phyloP scores from a whole-genome alignment of 2,888 invertebrate genomes.

The Polydrusus tereticollis region DNA sequence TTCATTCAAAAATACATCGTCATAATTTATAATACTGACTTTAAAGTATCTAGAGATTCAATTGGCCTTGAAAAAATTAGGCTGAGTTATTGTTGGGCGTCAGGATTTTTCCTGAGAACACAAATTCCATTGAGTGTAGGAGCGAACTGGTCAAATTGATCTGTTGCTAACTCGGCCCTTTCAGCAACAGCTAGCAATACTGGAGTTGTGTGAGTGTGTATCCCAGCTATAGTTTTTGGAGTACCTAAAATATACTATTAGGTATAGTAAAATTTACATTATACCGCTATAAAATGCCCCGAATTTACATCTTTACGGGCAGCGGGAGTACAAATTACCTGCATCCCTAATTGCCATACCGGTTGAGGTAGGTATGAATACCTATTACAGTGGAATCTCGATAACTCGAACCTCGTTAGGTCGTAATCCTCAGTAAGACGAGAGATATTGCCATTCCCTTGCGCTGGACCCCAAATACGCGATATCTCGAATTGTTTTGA shows the following conservation, averaged over 20 bases:
- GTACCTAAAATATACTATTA: slow-evolving; percentile 71
- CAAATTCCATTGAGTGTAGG: slow-evolving; percentile 99
- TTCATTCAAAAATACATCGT: background rate
- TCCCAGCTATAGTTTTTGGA: slow-evolving; percentile 99
- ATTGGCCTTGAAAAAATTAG: background rate
- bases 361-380: too few relatives aligned
- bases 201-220: slow-evolving; percentile 99
- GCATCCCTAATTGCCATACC: too few relatives aligned
- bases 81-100: slow-evolving; percentile 5
- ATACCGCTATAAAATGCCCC: too few relatives aligned
- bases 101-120: slow-evolving; percentile 81
- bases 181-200: slow-evolving; percentile 96
- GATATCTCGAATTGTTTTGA: too few relatives aligned
- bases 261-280: background rate
- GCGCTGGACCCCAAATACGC: too few relatives aligned
- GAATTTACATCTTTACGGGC: too few relatives aligned
- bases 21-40: slow-evolving; percentile 4
- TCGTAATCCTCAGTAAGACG: too few relatives aligned
- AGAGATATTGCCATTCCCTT: too few relatives aligned
- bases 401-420: too few relatives aligned
- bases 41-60: background rate
- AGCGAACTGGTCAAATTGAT: slow-evolving; percentile 92
- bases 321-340: too few relatives aligned
- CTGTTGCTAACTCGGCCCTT: slow-evolving; percentile 96
- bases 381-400: too few relatives aligned